phyloP scores from a whole-genome alignment of 2,888 invertebrate species.

The Megaustenia siamemsis region DNA sequence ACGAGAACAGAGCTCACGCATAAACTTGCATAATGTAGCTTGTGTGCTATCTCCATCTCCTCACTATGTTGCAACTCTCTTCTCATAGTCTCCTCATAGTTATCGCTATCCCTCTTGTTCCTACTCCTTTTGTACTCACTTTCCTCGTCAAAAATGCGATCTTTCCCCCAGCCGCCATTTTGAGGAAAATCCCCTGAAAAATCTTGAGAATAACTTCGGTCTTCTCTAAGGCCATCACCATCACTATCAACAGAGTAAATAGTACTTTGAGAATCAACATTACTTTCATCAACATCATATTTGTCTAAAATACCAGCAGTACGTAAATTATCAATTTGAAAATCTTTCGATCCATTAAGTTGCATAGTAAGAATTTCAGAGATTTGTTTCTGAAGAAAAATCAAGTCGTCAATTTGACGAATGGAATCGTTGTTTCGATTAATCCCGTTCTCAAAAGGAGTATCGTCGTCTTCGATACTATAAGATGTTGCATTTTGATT shows the following conservation, averaged over 20 bases:
- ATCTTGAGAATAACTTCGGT: background rate
- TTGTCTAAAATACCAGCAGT: background rate
- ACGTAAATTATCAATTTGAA: background rate
- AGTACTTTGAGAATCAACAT: background rate
- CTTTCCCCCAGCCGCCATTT: too few relatives aligned
- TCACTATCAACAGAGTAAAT: background rate
- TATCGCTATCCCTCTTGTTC: background rate
- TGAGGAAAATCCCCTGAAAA: too few relatives aligned
- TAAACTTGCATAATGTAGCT: constrained; percentile 61
- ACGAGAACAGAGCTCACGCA: constrained; percentile 59
- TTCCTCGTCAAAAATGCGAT: background rate
- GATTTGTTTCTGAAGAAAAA: background rate
- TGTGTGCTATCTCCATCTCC: constrained; percentile 59
- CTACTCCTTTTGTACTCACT: background rate
- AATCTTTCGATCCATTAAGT: constrained; percentile 20
- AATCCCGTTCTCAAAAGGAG: background rate
- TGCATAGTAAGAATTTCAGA: constrained; percentile 42
- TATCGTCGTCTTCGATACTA: constrained; percentile 1
- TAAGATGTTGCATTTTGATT: background rate
- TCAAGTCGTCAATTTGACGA: background rate
- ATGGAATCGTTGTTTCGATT: background rate
- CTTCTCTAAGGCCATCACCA: background rate
- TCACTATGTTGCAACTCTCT: constrained; percentile 49
- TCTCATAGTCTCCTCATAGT: constrained; percentile 29
- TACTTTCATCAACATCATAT: background rate